Base-by-base conservation (phyloP, 2,888 invertebrate genomes). In the Apamea monoglypha region DNA sequence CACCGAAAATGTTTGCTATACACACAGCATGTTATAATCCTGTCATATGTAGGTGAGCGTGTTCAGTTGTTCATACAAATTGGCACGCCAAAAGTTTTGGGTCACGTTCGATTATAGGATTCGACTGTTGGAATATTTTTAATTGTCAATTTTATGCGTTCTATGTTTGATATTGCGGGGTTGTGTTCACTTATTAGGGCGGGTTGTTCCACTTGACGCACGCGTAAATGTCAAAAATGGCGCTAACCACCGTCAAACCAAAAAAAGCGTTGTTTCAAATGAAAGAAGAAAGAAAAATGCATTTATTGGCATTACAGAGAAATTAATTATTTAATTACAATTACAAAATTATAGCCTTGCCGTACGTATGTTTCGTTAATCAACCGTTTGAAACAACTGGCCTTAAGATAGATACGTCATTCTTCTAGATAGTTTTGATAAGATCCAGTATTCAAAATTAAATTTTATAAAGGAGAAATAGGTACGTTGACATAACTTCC, bases 1-100 rank as follows among this genome's bases (percentile, higher is more conserved):
- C 94, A 93, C 91, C 85, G 87, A 89, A 86, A 87, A 82, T 73
- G 84, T 85, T 84, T 80, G 81, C 84, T 82, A 77, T 89, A 85
- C 78, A 80, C 71, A 72, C 79, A 68, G 63, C 75, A 69, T 78
- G 77, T 84, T 85, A 89, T 81, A 80, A 87, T 81, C 76, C 69
- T 78, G 68, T 53, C 75, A 67, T 83, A 80, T 80, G 86, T 86
- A 83, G 81, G 85, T 82, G 74, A 70, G 70, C 59, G 76, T 85
- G 82, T 86, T 85, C 82, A 56, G 69, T 67, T 88, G 88, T 84
- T 80, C 78, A 83, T 83, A 87, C 88, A 86, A 88, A 88, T 87
- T 88, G 87, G 79, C 73, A 64, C 69, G 73, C 67, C 74, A 59
- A 85, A 89, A 89, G 81, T 85, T 88, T 86, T 80, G 81, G 85